Conservation (phyloP, 2,113 vertebrate species). For the Pachyramphus minor region DNA sequence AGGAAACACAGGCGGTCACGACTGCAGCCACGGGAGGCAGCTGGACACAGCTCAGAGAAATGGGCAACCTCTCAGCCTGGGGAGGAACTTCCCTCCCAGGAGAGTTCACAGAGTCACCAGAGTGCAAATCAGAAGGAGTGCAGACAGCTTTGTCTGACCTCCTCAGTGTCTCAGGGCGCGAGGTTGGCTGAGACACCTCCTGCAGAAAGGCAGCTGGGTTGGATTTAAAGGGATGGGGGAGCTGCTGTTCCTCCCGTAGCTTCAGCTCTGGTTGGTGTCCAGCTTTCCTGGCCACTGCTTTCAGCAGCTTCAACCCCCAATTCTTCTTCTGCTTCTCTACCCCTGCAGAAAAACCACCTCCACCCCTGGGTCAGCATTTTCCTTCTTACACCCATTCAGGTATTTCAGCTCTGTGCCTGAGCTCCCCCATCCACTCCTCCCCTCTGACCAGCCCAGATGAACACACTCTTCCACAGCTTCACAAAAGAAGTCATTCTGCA, state of each 20-base stretch:
- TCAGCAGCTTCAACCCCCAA: fast-evolving
- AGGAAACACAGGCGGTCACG: background rate
- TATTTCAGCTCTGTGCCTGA: background rate
- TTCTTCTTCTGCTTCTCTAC: background rate
- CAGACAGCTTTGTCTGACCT: background rate
- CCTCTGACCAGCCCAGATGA: background rate
- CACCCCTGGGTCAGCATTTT: background rate
- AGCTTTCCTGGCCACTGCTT: background rate
- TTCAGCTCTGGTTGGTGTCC: background rate
- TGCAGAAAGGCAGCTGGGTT: background rate
- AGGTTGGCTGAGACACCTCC: background rate
- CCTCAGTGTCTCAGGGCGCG: background rate
- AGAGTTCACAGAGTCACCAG: background rate
- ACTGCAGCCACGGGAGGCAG: background rate
- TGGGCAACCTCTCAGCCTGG: background rate
- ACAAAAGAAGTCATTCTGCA: background rate
- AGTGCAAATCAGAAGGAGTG: background rate
- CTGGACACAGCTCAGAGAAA: background rate
- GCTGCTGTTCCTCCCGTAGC: background rate
- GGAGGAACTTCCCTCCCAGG: background rate
- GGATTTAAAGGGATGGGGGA: background rate
- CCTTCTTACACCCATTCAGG: background rate
- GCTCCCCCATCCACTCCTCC: background rate
- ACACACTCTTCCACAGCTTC: background rate
- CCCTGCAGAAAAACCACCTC: background rate